Evolutionary conservation across 2,113 vertebrate species (phyloP), one percentile per base, ranked within the genome.

Genomic region (rabbit (Oryctolagus cuniculus)): DNA sequence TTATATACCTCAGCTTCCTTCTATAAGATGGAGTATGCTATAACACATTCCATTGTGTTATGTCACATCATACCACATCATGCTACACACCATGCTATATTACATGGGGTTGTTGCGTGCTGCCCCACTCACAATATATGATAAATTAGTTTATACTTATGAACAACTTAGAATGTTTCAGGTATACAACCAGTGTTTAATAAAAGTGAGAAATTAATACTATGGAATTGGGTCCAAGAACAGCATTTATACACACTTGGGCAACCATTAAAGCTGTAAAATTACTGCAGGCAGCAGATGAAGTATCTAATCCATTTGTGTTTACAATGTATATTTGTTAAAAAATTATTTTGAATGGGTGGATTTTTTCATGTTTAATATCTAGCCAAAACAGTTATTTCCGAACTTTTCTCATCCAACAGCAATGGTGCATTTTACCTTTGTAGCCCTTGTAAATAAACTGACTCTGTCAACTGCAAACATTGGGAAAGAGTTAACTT

Each of bases 311-410:
- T 61, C 13, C 22, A 85, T 67, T 95, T 86, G 17, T 74, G 93
- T 93, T 85, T 84, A 69, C 16, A 63, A 31, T 36, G 3, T 64
- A 89, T 87, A 91, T 74, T 91, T 96, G 92, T 80, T 63, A 79
- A 88, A 94, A 87, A 67, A 67, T 67, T 16, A 67, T 84, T 93
- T 85, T 75, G 49, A 87, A 79, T 82, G 29, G 34, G 12, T 91
- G 36, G 3, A 55, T 88, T 44, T 75, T 64, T 88, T 63, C 38
- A 82, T 22, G 0, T 53, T 93, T 79, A 74, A 72, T 89, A 44
- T 95, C 61, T 93, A 84, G 2, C 66, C 61, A 93, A n/a, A 11
- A 83, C 5, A 58, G 21, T 84, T 8, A 66, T 77, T 92, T 91
- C 73, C 44, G 6, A 90, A 67, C 5, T 82, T 84, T 87, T 81